Percentiles rank a stretch among this genome's conserved stretches.
phyloP scores from a whole-genome alignment of 2,113 vertebrate genomes.

The Pyxicephalus adspersus region DNA sequence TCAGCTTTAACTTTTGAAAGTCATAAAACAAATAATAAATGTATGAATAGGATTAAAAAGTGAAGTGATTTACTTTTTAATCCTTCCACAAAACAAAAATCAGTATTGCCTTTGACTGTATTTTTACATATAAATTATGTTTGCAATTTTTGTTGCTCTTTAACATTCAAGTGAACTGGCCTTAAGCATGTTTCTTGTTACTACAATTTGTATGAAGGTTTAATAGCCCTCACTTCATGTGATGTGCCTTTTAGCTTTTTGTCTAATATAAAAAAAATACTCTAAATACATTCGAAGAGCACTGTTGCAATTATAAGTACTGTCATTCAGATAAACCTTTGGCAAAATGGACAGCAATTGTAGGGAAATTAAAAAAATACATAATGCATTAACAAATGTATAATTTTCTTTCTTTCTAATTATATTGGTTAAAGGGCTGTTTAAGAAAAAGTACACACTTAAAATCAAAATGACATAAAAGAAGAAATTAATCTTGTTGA shows the following conservation, averaged over 20 bases:
- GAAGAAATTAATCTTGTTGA: neutral
- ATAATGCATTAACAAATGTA: conserved; percentile 33
- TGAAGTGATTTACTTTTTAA: too few species aligned
- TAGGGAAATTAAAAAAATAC: conserved; percentile 8
- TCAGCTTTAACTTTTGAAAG: too few species aligned
- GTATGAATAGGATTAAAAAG: too few species aligned
- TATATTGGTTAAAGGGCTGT: neutral
- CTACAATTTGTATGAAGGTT: conserved; percentile 23
- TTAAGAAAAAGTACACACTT: neutral
- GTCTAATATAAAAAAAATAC: conserved; percentile 1
- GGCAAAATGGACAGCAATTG: conserved; percentile 17
- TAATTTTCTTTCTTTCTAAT: conserved; percentile 12
- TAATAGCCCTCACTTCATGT: conserved; percentile 2
- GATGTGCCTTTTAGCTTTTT: conserved; percentile 40
- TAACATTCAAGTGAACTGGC: conserved; percentile 2
- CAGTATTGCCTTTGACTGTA: too few species aligned
- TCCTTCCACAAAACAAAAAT: too few species aligned
- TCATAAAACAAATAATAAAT: too few species aligned
- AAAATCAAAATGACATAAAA: neutral
- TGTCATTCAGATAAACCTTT: conserved; percentile 41
- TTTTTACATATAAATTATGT: neutral
- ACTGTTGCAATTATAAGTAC: conserved; percentile 9
- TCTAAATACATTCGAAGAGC: conserved; percentile 18
- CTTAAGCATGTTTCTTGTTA: conserved; percentile 17
- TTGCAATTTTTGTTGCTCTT: neutral